These are phyloP conservation scores for Drosophila greeni DNA, from an alignment of 2,888 invertebrate genomes.

Conservation along the genomic window DNA sequence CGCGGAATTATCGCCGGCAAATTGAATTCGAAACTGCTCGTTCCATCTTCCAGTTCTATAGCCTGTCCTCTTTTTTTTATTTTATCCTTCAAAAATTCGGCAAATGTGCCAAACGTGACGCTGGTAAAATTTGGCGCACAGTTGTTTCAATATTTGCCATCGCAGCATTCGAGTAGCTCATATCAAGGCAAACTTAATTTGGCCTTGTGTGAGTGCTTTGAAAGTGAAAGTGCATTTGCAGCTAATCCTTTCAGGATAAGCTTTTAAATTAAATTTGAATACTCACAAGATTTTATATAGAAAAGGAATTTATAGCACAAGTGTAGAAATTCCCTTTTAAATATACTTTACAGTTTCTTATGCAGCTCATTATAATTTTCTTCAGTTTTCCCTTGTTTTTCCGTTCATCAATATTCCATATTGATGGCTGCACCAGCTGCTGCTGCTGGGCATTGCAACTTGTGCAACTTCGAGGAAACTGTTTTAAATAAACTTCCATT, in stretches of 20 bases:
- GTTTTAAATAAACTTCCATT: slow-evolving; percentile 11
- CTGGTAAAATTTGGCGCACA: slow-evolving; percentile 31
- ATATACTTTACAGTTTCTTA: neutral
- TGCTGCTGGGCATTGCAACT: slow-evolving; percentile 11
- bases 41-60: slow-evolving; percentile 3
- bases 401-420: slow-evolving; percentile 9
- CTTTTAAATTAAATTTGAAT: no score
- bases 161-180: slow-evolving; percentile 1
- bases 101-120: slow-evolving; percentile 58
- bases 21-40: slow-evolving; percentile 38
- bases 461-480: slow-evolving; percentile 8
- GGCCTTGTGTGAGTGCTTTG: neutral
- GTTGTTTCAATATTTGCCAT: slow-evolving; percentile 32
- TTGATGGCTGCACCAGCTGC: slow-evolving; percentile 14
- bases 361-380: slow-evolving; percentile 6
- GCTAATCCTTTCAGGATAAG: neutral
- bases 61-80: neutral
- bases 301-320: neutral
- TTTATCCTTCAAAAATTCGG: neutral
- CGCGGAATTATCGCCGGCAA: slow-evolving; percentile 34
- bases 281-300: neutral
- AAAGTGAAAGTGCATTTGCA: slow-evolving; percentile 6
- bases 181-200: slow-evolving; percentile 22
- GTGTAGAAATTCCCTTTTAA: neutral
- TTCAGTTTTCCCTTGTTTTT: neutral